Conservation (phyloP, 2,113 vertebrate genomes). For the Syrmaticus mikado region DNA sequence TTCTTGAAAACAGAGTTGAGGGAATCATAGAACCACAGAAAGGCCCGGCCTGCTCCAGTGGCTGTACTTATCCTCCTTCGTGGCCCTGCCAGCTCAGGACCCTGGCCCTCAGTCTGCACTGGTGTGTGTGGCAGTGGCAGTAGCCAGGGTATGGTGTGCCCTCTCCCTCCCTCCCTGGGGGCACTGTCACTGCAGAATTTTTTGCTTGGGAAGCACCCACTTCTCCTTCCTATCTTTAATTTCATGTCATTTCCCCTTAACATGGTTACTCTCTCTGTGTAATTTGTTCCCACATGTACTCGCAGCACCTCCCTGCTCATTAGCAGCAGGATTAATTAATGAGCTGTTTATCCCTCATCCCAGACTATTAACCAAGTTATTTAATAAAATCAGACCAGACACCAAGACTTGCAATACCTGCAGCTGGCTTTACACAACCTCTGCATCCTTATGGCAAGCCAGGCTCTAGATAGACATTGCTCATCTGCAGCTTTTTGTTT, state of each 20-base stretch:
- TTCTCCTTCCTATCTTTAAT: conserved; percentile 29
- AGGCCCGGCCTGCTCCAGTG: background rate
- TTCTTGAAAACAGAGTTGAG: background rate
- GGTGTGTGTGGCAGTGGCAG: background rate
- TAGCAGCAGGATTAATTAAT: conserved; percentile 21
- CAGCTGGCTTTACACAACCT: background rate
- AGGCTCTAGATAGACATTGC: background rate
- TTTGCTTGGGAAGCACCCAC: background rate
- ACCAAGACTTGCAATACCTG: background rate
- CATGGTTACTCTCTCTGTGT: background rate
- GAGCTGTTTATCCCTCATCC: background rate
- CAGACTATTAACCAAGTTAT: background rate
- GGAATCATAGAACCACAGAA: background rate
- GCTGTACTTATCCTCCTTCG: background rate
- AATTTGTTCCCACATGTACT: conserved; percentile 16
- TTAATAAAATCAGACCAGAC: conserved; percentile 18
- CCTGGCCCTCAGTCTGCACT: rapidly evolving
- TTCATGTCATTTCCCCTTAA: background rate
- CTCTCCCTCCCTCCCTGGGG: background rate
- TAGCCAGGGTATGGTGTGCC: background rate
- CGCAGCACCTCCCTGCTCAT: conserved; percentile 4
- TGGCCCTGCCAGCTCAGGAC: background rate
- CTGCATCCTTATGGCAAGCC: background rate
- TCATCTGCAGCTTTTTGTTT: background rate
- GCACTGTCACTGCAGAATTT: rapidly evolving